Base-by-base conservation (phyloP, 1,140 invertebrate genomes). In the Drosophila pectinifera region DNA sequence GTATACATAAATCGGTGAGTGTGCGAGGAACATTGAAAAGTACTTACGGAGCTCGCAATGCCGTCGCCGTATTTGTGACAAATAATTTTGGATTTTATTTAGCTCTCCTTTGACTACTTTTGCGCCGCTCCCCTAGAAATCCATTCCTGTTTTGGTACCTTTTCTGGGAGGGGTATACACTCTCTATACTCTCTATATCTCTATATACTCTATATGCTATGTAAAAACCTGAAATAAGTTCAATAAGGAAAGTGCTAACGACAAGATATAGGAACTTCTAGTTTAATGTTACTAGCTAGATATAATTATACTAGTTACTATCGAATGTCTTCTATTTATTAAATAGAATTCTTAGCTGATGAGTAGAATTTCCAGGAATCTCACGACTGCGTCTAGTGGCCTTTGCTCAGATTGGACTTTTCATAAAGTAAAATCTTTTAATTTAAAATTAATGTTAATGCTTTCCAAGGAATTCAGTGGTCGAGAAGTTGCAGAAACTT, bases 21-120 rank as follows among this genome's bases (percentile, higher is more conserved):
- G 38, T 38, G 22, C n/a, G n/a, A 45, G 45, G 5, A 77, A 77
- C 74, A 77, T 77, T 77, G 73, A 69, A 77, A 77, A 77, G 49
- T 73, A 77, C 74, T 77, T 77, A 77, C 36, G 74, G 13, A 45
- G 24, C 26, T 20, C 55, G 68, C 49, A 68, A 34, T 67, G 18
- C 16, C 26, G 10, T n/a, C 42, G n/a, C 13, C 26, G 36, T 41
- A 61, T 77, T 49, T 77, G 48, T 58, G 56, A 36, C 57, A 74
- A 31, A 62, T 62, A 39, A 53, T 56, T 62, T 68, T 14, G 16
- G 42, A 14, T 70, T 76, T 77, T 61, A 56, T 77, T 69, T 57
- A 70, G 36, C 34, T 39, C 28, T 16, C 36, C 51, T 28, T 46
- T 55, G 20, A 34, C 34, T 67, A 48, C 26, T 36, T 43, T 58